Evolutionary conservation across 2,797 vertebrate species (phyloP), one percentile per base, ranked within the genome.

Genomic region (Phoxinus dragarum): DNA sequence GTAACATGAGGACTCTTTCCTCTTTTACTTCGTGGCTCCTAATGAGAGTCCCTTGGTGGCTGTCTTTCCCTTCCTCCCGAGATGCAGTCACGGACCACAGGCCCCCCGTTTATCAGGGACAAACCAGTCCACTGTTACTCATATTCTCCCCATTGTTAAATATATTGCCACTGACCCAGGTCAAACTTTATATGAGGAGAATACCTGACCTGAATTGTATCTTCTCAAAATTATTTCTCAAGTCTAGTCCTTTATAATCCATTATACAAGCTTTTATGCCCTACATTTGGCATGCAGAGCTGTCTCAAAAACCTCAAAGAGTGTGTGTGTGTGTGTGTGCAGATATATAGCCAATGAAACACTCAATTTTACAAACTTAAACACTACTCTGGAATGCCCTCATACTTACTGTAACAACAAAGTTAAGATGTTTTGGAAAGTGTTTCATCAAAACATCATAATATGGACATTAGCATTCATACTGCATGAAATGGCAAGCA

Each of bases 1-100:
- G 94, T 93, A 94, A 94, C 91, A 90, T 88, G 89, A 94, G 91
- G 92, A 92, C 84, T 86, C 80, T 80, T 88, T 86, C 87, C 84
- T 88, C 80, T 85, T 88, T 81, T 85, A 84, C 89, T 86, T 88
- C 68, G 2, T 61, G 14, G 68, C 42, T 69, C 69, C 86, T 86
- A 88, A 89, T 90, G 86, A 88, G 86, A 87, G 82, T 88, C 90
- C 80, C 87, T 85, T 21, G 52, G 88, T 86, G 81, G 49, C 87
- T 56, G 16, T 84, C 83, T 87, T 79, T 87, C 81, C 82, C 79
- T 84, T 88, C 84, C 82, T 82, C 87, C 77, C 59, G 27, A 67
- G 86, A 77, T 68, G 68, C 74, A 80, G 81, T 85, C 87, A 85
- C 38, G 42, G 85, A 88, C 81, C 78, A 89, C 81, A 88, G 84